phyloP scores from a whole-genome alignment of 1,140 invertebrate species.

The Sminthurinus signatus region DNA sequence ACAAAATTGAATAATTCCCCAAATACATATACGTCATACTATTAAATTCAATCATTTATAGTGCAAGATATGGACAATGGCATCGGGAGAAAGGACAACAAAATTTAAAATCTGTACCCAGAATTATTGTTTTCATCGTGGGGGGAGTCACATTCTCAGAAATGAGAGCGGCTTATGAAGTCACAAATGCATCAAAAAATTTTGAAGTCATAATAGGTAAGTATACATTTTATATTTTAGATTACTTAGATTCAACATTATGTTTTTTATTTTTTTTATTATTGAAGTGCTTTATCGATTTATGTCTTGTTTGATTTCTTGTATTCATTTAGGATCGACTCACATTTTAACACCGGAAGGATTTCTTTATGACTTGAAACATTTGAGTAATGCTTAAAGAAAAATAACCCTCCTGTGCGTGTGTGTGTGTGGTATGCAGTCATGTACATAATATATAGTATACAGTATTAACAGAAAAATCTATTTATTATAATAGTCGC shows the following conservation, averaged over 20 bases:
- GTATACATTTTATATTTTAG: conserved; percentile 31
- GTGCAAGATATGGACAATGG: conserved; percentile 96
- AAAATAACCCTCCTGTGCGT: neutral
- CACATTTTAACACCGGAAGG: conserved; percentile 94
- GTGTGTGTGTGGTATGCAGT: too few species aligned
- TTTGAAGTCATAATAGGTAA: conserved; percentile 98
- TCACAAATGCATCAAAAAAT: conserved; percentile 89
- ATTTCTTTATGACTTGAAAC: conserved; percentile 57
- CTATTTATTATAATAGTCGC: too few species aligned
- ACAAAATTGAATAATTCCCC: too few species aligned
- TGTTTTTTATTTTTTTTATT: conserved; percentile 1
- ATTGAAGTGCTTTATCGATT: neutral
- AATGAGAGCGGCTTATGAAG: conserved; percentile 95
- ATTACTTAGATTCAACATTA: too few species aligned
- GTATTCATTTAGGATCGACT: conserved; percentile 64
- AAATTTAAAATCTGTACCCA: conserved; percentile 83
- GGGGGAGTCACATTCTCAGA: conserved; percentile 95
- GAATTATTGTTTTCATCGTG: conserved; percentile 92
- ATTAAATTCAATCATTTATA: too few species aligned
- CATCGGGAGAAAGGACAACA: conserved; percentile 87
- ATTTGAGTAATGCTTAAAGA: conserved; percentile 1
- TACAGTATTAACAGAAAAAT: too few species aligned
- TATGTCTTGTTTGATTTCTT: neutral
- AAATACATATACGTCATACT: too few species aligned
- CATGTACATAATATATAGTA: too few species aligned